These are phyloP conservation scores for Epinotia nisella DNA, from an alignment of 2,888 invertebrate genomes.

Conservation along the genomic window DNA sequence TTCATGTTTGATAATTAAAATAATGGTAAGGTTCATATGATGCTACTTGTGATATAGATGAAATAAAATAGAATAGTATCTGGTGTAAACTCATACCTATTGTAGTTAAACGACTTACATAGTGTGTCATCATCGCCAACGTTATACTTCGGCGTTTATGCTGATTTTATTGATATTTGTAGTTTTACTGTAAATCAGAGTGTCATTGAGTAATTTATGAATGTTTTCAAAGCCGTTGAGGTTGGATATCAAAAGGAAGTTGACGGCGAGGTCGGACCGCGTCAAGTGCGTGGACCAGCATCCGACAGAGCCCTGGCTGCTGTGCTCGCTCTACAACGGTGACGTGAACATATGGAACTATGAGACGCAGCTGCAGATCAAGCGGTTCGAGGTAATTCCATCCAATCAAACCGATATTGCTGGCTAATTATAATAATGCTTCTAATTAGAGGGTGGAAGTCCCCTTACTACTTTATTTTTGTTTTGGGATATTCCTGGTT, in stretches of 20 bases:
- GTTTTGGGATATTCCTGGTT: not conserved
- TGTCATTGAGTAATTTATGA: constrained; percentile 53
- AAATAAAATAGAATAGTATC: constrained; percentile 27
- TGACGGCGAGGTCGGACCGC: constrained; percentile 98
- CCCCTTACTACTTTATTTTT: not conserved
- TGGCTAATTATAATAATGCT: not conserved
- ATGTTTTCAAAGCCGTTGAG: constrained; percentile 91
- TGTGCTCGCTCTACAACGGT: constrained; percentile 99
- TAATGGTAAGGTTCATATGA: constrained; percentile 72
- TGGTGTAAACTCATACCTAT: constrained; percentile 53
- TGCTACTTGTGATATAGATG: constrained; percentile 22
- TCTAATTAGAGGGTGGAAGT: constrained; percentile 18
- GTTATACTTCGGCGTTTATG: constrained; percentile 46
- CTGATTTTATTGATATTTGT: constrained; percentile 53
- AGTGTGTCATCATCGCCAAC: constrained; percentile 68
- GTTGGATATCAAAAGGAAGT: constrained; percentile 98
- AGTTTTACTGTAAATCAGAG: constrained; percentile 46
- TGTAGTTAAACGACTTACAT: constrained; percentile 60
- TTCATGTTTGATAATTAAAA: constrained; percentile 75
- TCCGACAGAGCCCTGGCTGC: constrained; percentile 99
- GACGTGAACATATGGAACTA: constrained; percentile 99
- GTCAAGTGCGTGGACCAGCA: constrained; percentile 99
- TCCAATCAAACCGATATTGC: not conserved
- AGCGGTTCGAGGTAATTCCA: constrained; percentile 90
- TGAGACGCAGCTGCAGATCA: constrained; percentile 95